Percentiles rank a stretch among this genome's conserved stretches.
Conservation (phyloP, 2,888 invertebrate species). For the Aquatica leii region DNA sequence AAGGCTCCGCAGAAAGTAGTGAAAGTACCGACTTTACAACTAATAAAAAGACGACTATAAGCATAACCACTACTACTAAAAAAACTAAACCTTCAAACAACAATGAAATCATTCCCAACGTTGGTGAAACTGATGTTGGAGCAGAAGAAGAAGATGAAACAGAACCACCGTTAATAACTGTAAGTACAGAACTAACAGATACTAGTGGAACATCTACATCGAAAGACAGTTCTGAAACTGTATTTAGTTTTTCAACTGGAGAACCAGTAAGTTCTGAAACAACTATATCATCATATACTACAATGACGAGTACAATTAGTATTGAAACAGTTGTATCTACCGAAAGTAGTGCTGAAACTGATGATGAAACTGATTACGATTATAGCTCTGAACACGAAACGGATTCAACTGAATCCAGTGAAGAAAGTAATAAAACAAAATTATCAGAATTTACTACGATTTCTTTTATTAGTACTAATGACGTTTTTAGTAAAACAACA, state of each 20-base stretch:
- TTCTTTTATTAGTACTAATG: background rate
- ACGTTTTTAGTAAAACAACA: background rate
- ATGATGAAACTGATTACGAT: no score
- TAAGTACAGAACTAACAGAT: conserved; percentile 12
- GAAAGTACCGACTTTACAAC: conserved; percentile 16
- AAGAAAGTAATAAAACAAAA: background rate
- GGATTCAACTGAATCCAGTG: conserved; percentile 14
- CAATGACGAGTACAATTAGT: conserved; percentile 30
- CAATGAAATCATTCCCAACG: background rate
- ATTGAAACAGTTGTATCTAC: conserved; percentile 22
- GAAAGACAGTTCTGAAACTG: background rate
- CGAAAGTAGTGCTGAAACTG: conserved; percentile 12
- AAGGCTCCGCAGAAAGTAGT: conserved; percentile 4
- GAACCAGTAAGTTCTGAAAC: conserved; percentile 10
- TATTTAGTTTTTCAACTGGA: conserved; percentile 15
- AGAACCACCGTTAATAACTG: background rate
- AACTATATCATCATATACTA: conserved; percentile 36
- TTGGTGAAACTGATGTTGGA: background rate
- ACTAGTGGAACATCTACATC: background rate
- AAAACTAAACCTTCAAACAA: background rate
- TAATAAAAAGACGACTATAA: conserved; percentile 4
- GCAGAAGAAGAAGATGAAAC: background rate
- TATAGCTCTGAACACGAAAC: background rate
- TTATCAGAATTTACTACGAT: conserved; percentile 22
- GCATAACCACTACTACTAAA: conserved; percentile 14